Evolutionary conservation across 2,888 invertebrate species (phyloP).

Genomic region (Exocentrus adspersus): DNA sequence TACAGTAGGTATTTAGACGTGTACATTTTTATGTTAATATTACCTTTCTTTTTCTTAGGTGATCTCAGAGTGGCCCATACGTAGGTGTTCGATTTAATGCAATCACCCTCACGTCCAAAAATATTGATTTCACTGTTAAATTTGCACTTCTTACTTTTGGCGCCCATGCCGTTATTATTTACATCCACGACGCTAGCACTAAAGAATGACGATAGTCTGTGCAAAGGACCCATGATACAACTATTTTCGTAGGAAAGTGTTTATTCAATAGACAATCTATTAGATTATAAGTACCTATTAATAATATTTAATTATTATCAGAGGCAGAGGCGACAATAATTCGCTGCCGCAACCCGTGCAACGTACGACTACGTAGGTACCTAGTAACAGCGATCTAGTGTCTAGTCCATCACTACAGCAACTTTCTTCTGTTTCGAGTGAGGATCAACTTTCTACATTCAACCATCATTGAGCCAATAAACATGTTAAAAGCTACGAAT

Average conservation of each 20-base stretch:
- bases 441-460: constrained; percentile 19
- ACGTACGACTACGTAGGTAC: too few relatives aligned
- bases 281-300: too few relatives aligned
- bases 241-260: too few relatives aligned
- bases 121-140: constrained; percentile 68
- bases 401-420: background rate
- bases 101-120: constrained; percentile 58
- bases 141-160: constrained; percentile 61
- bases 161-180: constrained; percentile 63
- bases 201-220: constrained; percentile 72
- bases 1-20: too few relatives aligned
- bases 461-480: too few relatives aligned
- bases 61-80: constrained; percentile 68
- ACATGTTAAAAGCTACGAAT: too few relatives aligned
- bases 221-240: constrained; percentile 69
- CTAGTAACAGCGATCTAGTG: background rate
- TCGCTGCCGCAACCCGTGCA: too few relatives aligned
- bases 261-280: too few relatives aligned
- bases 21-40: background rate
- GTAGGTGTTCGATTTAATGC: constrained; percentile 65
- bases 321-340: too few relatives aligned
- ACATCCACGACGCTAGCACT: constrained; percentile 65
- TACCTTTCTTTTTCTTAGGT: constrained; percentile 64
- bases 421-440: constrained; percentile 19
- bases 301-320: background rate